These are phyloP conservation scores for Spinibarbus caldwelli DNA, from an alignment of 2,797 vertebrate genomes.

Conservation along the genomic window DNA sequence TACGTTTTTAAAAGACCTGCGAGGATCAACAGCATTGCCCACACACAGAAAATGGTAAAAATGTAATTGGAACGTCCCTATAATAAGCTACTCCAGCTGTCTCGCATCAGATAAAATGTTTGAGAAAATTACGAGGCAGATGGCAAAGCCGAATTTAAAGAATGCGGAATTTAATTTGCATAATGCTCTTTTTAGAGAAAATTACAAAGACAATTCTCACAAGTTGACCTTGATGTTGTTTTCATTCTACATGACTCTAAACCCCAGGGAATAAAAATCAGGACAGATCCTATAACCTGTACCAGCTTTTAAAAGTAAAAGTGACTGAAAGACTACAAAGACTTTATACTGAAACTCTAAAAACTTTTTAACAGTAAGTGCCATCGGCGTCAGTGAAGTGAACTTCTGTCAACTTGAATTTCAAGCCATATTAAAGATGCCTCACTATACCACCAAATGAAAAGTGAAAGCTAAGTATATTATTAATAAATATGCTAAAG, in stretches of 20 bases:
- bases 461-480: not conserved
- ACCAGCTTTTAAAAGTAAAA: not conserved
- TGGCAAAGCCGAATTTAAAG: conserved; percentile 42
- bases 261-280: not conserved
- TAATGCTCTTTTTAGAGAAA: conserved; percentile 35
- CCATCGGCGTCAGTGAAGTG: not conserved
- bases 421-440: not conserved
- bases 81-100: conserved; percentile 40
- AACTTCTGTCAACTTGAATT: not conserved
- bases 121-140: conserved; percentile 35
- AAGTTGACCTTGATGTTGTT: conserved; percentile 36
- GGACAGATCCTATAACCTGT: not conserved
- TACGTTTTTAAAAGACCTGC: conserved; percentile 6
- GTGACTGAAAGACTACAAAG: not conserved
- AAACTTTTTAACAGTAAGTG: not conserved
- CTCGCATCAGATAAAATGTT: conserved; percentile 27
- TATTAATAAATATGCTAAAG: conserved; percentile 10
- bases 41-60: conserved; percentile 28
- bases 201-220: conserved; percentile 17
- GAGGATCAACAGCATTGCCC: not conserved
- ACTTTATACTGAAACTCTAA: not conserved
- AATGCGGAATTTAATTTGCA: conserved; percentile 34
- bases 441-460: not conserved
- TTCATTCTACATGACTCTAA: not conserved
- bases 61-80: conserved; percentile 29